Evolutionary conservation across 92 coral and sea anemone species (phyloP).

Genomic region (Phenganax stokvisi): DNA sequence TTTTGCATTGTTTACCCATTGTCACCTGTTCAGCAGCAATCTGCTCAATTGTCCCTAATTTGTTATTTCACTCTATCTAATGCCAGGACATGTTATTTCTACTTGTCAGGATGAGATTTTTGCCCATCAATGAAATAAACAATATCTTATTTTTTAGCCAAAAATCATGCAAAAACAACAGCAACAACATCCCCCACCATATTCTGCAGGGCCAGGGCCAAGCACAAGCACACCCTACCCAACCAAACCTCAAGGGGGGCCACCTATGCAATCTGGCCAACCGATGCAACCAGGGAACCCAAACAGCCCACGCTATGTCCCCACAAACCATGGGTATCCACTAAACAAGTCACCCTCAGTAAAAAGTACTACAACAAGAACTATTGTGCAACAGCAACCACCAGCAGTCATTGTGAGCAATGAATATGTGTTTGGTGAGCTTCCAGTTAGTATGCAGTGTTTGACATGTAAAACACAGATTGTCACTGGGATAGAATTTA

Average conservation of each 20-base stretch:
- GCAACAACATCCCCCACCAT: slow-evolving; percentile 25
- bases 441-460: slow-evolving; percentile 15
- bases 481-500: slow-evolving; percentile 15
- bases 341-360: not conserved
- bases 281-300: slow-evolving; percentile 14
- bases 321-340: not conserved
- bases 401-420: slow-evolving; percentile 3
- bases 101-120: too few species aligned
- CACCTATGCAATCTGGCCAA: slow-evolving; percentile 14
- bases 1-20: too few species aligned
- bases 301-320: not conserved
- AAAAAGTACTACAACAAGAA: slow-evolving; percentile 15
- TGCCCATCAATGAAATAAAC: too few species aligned
- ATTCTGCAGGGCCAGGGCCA: not conserved
- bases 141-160: not conserved
- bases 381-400: slow-evolving; percentile 32
- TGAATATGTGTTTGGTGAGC: not conserved
- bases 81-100: too few species aligned
- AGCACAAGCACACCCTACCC: slow-evolving; percentile 14
- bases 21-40: too few species aligned
- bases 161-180: not conserved
- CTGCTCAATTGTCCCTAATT: too few species aligned
- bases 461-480: slow-evolving; percentile 12
- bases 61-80: too few species aligned
- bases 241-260: not conserved